A percentile compares a stretch with the other conserved stretches of the same genome.
Conservation (phyloP, 2,113 vertebrate genomes). For the Mystacornis crossleyi region DNA sequence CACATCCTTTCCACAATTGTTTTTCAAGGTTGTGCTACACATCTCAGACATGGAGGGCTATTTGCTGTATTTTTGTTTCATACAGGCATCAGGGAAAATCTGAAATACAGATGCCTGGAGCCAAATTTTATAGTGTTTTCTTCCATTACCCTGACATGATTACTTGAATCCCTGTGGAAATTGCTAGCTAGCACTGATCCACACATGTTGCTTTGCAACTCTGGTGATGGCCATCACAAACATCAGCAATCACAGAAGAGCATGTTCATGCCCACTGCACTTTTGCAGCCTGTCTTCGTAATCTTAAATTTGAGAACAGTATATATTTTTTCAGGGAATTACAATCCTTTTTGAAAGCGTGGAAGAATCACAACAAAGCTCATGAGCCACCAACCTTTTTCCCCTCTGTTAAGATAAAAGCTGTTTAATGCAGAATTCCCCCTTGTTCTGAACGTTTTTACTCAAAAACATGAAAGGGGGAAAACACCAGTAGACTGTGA, state of each 20-base stretch:
- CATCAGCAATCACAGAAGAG: background rate
- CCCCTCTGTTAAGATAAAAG: background rate
- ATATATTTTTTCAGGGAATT: background rate
- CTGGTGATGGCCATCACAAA: background rate
- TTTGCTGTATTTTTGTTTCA: background rate
- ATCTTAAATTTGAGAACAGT: background rate
- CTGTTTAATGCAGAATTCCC: background rate
- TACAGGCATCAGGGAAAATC: background rate
- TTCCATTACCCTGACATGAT: background rate
- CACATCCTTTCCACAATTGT: slow-evolving; percentile 29
- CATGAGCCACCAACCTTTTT: background rate
- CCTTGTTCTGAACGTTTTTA: background rate
- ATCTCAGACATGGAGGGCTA: background rate
- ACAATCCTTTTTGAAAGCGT: background rate
- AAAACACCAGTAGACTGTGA: background rate
- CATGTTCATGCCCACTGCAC: no score
- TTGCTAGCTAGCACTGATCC: background rate
- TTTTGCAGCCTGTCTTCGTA: background rate
- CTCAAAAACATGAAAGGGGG: background rate
- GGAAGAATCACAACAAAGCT: background rate
- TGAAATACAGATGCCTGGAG: background rate
- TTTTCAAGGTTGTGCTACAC: background rate
- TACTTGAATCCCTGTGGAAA: background rate
- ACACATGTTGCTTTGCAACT: background rate
- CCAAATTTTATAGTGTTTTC: background rate